These are phyloP conservation scores for Lasioglossum malachurum DNA, from an alignment of 2,888 invertebrate species.

Conservation along the genomic window DNA sequence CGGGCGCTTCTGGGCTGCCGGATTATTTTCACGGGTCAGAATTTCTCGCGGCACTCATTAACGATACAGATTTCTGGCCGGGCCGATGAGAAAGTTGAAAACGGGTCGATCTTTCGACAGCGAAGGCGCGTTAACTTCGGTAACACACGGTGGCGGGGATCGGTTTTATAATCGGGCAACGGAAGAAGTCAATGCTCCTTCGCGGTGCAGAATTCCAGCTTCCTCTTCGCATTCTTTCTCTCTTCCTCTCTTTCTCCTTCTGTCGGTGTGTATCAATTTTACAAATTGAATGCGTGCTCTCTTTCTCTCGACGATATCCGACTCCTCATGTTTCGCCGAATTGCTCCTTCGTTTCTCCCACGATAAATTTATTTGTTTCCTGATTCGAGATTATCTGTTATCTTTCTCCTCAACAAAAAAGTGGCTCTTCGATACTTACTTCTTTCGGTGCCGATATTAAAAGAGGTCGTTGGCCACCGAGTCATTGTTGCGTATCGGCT, in stretches of 20 bases:
- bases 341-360: slow-evolving; percentile 4
- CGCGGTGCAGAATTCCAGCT: slow-evolving; percentile 37
- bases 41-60: slow-evolving; percentile 42
- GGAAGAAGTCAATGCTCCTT: slow-evolving; percentile 49
- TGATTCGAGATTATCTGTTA: slow-evolving; percentile 7
- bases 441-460: slow-evolving; percentile 7
- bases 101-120: slow-evolving; percentile 60
- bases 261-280: slow-evolving; percentile 1
- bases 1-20: not conserved
- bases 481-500: not conserved
- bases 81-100: slow-evolving; percentile 64
- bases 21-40: slow-evolving; percentile 40
- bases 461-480: slow-evolving; percentile 12
- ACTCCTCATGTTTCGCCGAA: not conserved
- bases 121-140: slow-evolving; percentile 38
- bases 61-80: slow-evolving; percentile 59
- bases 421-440: not conserved
- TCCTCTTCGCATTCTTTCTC: not conserved
- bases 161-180: slow-evolving; percentile 45
- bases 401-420: slow-evolving; percentile 9
- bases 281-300: not conserved
- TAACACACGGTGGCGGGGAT: slow-evolving; percentile 31
- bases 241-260: not conserved
- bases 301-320: not conserved
- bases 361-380: slow-evolving; percentile 10